Evolutionary conservation across 2,797 vertebrate species (phyloP).

Genomic region (Darevskia nairensis): DNA sequence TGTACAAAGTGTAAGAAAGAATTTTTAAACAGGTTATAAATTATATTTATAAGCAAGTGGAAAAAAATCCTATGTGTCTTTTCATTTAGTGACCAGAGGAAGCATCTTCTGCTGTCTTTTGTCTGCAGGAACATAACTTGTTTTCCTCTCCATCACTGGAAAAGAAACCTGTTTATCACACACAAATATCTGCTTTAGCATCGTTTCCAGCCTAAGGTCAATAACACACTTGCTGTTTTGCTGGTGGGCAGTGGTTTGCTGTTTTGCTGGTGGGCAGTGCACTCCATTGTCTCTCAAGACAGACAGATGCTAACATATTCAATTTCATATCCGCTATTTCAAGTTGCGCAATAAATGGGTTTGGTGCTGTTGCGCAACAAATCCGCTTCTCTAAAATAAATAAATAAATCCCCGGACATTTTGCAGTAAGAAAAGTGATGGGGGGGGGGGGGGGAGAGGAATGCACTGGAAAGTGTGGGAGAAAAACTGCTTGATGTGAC

Average conservation of each 20-base stretch:
- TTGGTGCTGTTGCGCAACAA: no score
- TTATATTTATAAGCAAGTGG: conserved; percentile 99
- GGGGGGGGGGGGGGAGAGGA: no score
- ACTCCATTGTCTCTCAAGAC: no score
- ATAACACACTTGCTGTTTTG: no score
- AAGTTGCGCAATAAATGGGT: no score
- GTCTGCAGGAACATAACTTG: not conserved
- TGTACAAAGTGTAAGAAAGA: conserved; percentile 98
- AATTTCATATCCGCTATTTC: no score
- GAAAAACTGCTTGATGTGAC: not conserved
- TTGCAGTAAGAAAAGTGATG: no score
- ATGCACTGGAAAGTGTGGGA: not conserved
- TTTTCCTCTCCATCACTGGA: not conserved
- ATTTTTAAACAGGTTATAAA: conserved; percentile 99
- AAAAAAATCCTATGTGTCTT: conserved; percentile 64
- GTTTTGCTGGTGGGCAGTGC: no score
- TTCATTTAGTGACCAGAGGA: conserved; percentile 39
- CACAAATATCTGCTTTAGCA: not conserved
- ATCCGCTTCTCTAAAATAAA: no score
- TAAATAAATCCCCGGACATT: no score
- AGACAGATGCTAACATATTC: no score
- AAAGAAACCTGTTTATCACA: not conserved
- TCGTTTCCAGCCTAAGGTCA: not conserved
- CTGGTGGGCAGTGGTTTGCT: no score
- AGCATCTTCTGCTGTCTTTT: not conserved